A percentile compares a stretch with the other conserved stretches of the same genome.
Conservation (phyloP, 2,888 invertebrate species). For the Lasioglossum malachurum region DNA sequence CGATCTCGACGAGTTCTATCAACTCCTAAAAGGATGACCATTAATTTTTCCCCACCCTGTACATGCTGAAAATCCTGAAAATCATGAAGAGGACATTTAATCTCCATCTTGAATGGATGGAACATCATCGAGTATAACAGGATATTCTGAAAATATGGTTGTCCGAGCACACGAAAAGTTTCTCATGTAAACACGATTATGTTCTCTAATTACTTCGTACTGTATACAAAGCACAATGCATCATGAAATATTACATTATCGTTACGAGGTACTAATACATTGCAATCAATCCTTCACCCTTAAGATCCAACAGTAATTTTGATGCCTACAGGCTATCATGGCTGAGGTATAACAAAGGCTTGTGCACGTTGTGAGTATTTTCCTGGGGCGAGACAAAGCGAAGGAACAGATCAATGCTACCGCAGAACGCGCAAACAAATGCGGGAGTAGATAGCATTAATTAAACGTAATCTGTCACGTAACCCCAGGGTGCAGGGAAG, state of each 20-base stretch:
- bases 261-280: background rate
- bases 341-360: background rate
- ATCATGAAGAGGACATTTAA: no score
- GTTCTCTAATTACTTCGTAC: background rate
- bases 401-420: background rate
- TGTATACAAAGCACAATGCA: background rate
- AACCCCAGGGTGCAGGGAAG: conserved; percentile 4
- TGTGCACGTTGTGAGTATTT: background rate
- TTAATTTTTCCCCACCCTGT: no score
- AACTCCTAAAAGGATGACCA: no score
- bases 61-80: no score
- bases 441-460: conserved; percentile 28
- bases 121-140: no score
- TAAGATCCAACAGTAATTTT: background rate
- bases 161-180: no score
- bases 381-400: background rate
- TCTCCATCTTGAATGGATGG: no score
- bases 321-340: background rate
- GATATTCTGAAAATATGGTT: no score
- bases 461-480: conserved; percentile 18
- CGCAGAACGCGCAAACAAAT: conserved; percentile 2
- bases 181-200: background rate
- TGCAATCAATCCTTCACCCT: background rate
- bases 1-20: no score
- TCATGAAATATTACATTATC: background rate